Conservation (phyloP, 2,888 invertebrate species). For the Deroplatys truncata region DNA sequence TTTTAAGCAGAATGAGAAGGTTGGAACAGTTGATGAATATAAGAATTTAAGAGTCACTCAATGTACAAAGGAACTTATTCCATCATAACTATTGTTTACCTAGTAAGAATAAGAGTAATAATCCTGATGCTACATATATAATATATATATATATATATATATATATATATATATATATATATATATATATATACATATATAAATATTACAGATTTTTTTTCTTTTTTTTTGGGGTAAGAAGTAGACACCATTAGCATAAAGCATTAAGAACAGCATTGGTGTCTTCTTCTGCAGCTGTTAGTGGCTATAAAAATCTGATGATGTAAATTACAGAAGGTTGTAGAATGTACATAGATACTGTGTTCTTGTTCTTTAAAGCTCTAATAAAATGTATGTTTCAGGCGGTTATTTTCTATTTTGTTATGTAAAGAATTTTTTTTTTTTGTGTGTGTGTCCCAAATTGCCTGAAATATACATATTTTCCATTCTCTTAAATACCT, state of each 20-base stretch:
- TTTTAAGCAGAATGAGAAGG: background rate
- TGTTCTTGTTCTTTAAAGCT: conserved; percentile 1
- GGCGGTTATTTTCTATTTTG: background rate
- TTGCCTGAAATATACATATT: conserved; percentile 1
- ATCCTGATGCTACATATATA: background rate
- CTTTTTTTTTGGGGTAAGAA: background rate
- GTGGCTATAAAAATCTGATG: background rate
- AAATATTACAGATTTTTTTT: background rate
- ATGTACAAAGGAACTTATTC: conserved; percentile 25
- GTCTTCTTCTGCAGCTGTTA: background rate
- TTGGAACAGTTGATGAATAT: background rate
- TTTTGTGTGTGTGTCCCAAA: background rate
- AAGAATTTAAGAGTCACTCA: conserved; percentile 13
- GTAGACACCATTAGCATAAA: background rate
- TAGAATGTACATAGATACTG: background rate
- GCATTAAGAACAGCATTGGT: background rate
- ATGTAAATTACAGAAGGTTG: background rate
- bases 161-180: background rate
- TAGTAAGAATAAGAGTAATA: background rate
- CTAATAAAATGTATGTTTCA: background rate
- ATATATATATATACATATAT: background rate
- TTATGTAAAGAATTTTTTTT: background rate
- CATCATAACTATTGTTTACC: background rate
- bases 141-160: background rate
- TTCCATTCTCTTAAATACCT: background rate